Percentiles rank a stretch among this genome's conserved stretches.
phyloP scores from a whole-genome alignment of 1,140 invertebrate species.

The Papilio helenus region DNA sequence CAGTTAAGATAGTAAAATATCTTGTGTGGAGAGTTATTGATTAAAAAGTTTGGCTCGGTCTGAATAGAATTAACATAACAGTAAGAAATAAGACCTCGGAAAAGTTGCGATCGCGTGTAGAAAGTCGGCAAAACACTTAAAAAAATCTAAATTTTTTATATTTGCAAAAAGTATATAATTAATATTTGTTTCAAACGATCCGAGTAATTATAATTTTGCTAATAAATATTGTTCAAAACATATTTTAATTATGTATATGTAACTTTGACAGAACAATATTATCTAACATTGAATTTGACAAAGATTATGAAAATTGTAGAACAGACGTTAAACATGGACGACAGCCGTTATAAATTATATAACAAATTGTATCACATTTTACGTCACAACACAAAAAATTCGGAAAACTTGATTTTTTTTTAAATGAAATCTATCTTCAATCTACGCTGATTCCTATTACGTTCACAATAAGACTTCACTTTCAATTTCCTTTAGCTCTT shows the following conservation, averaged over 20 bases:
- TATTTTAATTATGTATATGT: background rate
- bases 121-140: background rate
- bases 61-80: slow-evolving; percentile 11
- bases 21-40: slow-evolving; percentile 9
- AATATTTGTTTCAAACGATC: background rate
- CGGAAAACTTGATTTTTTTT: slow-evolving; percentile 3
- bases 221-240: background rate
- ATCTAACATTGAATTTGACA: background rate
- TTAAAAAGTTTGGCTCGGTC: background rate
- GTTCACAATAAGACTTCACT: slow-evolving; percentile 50
- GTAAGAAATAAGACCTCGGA: background rate
- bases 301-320: background rate
- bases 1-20: background rate
- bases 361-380: slow-evolving; percentile 1
- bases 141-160: background rate
- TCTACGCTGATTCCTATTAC: slow-evolving; percentile 42
- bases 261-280: background rate
- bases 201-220: background rate
- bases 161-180: background rate
- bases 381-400: slow-evolving; percentile 13
- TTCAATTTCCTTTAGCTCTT: slow-evolving; percentile 53
- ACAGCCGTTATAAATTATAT: background rate
- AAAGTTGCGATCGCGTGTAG: background rate
- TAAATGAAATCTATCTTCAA: slow-evolving; percentile 1
- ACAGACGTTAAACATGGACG: background rate